These are phyloP conservation scores for Cololabis saira DNA, from an alignment of 2,113 vertebrate genomes.

Conservation along the genomic window DNA sequence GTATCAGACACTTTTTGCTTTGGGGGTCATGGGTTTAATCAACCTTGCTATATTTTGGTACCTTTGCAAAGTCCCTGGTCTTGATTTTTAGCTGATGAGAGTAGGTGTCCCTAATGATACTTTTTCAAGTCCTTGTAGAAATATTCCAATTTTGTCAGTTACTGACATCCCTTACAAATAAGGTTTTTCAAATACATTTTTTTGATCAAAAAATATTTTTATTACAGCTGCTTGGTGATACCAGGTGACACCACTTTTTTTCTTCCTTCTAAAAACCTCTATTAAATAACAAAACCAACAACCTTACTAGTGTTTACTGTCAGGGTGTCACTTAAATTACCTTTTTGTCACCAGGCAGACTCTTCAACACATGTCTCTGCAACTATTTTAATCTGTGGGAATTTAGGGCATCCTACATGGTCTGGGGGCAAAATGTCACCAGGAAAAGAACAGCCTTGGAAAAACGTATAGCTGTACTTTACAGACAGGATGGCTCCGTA, in stretches of 20 bases:
- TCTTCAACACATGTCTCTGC: constrained; percentile 45
- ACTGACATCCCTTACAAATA: constrained; percentile 9
- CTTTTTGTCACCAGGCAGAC: constrained; percentile 37
- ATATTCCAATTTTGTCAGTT: constrained; percentile 10
- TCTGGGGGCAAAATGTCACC: constrained; percentile 57
- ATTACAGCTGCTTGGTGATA: background rate
- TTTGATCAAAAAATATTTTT: background rate
- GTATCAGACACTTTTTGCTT: constrained; percentile 38
- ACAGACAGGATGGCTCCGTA: no score
- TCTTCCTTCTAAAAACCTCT: no score
- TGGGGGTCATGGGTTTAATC: constrained; percentile 45
- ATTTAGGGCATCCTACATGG: constrained; percentile 69
- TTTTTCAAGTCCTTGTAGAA: constrained; percentile 1
- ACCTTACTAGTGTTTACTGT: constrained; percentile 4
- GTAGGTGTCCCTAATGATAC: constrained; percentile 10
- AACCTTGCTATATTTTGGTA: background rate
- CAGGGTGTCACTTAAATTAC: constrained; percentile 30
- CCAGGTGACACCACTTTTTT: background rate
- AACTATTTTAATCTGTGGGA: constrained; percentile 78
- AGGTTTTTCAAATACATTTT: constrained; percentile 1
- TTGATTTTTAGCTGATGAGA: no score
- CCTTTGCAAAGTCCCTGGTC: background rate
- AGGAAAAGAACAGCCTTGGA: constrained; percentile 61
- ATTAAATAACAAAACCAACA: background rate
- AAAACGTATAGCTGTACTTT: constrained; percentile 74